These are phyloP conservation scores for Gerris lacustris DNA, from an alignment of 2,888 invertebrate genomes.

Conservation along the genomic window DNA sequence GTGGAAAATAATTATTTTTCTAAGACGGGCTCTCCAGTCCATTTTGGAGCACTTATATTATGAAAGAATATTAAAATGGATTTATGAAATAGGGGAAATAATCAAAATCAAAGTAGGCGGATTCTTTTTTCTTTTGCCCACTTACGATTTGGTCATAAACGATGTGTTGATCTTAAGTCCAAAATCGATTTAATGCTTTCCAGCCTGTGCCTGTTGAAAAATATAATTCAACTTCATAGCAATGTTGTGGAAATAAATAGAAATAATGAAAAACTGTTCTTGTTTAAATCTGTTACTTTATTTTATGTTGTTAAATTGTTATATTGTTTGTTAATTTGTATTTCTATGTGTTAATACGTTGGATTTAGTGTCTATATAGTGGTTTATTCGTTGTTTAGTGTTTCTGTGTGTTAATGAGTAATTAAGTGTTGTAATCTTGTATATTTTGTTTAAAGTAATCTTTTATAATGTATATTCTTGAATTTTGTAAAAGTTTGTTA, in stretches of 20 bases:
- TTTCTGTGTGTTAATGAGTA: too few species aligned
- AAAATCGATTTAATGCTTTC: background rate
- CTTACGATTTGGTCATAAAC: background rate
- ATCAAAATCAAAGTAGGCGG: background rate
- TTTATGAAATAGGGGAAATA: background rate
- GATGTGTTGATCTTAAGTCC: background rate
- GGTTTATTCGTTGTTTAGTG: too few species aligned
- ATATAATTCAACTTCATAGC: background rate
- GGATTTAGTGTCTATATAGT: too few species aligned
- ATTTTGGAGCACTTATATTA: background rate
- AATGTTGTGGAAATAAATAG: background rate
- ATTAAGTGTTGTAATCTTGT: too few species aligned
- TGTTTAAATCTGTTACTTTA: too few species aligned
- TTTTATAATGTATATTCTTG: too few species aligned
- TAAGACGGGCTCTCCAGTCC: background rate
- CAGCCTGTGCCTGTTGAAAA: constrained; percentile 7
- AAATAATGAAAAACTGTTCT: constrained; percentile 5
- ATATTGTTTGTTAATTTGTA: too few species aligned
- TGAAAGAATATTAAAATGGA: background rate
- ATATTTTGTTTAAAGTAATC: too few species aligned
- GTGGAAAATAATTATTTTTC: too few species aligned
- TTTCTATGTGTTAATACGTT: too few species aligned
- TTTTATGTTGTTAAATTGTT: too few species aligned
- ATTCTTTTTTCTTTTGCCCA: background rate
- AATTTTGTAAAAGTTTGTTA: too few species aligned